phyloP scores from a whole-genome alignment of 2,888 invertebrate species.

The Alsophila aescularia region DNA sequence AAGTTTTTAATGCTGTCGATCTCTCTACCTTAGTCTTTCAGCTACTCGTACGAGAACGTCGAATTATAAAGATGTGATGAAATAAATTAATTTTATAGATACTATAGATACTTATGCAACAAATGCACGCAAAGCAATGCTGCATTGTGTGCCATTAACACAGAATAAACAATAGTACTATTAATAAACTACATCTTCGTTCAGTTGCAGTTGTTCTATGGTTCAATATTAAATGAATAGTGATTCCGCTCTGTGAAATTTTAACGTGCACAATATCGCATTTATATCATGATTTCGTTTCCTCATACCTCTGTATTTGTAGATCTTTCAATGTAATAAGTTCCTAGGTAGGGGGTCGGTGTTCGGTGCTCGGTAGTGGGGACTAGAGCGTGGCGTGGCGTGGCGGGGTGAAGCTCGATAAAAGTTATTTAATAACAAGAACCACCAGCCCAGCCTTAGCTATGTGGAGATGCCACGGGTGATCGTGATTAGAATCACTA shows the following conservation, averaged over 20 bases:
- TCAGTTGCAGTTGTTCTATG: too few species aligned
- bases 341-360: slow-evolving; percentile 45
- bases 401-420: slow-evolving; percentile 64
- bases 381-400: slow-evolving; percentile 44
- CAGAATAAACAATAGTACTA: too few species aligned
- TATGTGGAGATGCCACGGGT: slow-evolving; percentile 45
- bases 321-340: slow-evolving; percentile 51
- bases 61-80: too few species aligned
- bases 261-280: slow-evolving; percentile 9
- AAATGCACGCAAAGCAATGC: too few species aligned
- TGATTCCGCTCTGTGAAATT: background rate
- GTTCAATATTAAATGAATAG: background rate
- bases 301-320: slow-evolving; percentile 36
- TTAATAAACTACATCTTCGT: too few species aligned
- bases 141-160: too few species aligned
- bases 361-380: slow-evolving; percentile 34
- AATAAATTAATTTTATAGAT: too few species aligned
- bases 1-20: too few species aligned
- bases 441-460: slow-evolving; percentile 58
- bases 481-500: slow-evolving; percentile 53
- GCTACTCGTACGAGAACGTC: too few species aligned
- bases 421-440: slow-evolving; percentile 81
- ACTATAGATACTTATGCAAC: too few species aligned
- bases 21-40: too few species aligned
- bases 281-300: slow-evolving; percentile 38